A percentile compares a stretch with the other conserved stretches of the same genome.
Evolutionary conservation across 2,888 invertebrate genomes (phyloP).

Genomic region (Thalpophila matura): DNA sequence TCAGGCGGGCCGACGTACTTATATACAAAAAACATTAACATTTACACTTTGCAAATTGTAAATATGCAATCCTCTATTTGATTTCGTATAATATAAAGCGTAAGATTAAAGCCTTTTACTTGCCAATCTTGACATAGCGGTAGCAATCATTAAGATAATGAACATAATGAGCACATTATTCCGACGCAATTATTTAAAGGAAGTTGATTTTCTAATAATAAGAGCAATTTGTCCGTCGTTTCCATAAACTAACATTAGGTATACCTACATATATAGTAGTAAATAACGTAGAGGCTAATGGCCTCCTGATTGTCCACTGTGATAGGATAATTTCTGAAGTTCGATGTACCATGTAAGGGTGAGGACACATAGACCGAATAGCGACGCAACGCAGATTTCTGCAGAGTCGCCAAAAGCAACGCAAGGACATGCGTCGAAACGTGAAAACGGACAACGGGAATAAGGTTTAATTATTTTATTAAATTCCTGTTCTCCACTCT

Average conservation of each 20-base stretch:
- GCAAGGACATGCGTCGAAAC: too few species aligned
- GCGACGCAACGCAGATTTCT: neutral
- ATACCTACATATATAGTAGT: too few species aligned
- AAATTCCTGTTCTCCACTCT: too few species aligned
- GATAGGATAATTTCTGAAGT: constrained; percentile 35
- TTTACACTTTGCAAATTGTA: too few species aligned
- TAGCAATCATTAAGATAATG: constrained; percentile 37
- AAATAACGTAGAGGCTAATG: constrained; percentile 41
- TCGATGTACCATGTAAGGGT: constrained; percentile 24
- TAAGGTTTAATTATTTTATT: too few species aligned
- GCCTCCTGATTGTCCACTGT: constrained; percentile 19
- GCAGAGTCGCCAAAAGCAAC: too few species aligned
- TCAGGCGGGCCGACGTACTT: too few species aligned
- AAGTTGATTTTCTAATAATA: constrained; percentile 52
- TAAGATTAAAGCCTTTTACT: constrained; percentile 22
- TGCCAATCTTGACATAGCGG: constrained; percentile 6
- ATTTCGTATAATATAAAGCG: neutral
- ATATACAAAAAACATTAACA: too few species aligned
- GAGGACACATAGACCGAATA: neutral
- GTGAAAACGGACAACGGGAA: too few species aligned
- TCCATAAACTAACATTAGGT: constrained; percentile 30
- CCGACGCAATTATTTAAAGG: constrained; percentile 40
- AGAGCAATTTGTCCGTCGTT: constrained; percentile 40
- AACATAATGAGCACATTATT: constrained; percentile 37
- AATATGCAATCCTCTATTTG: neutral